Evolutionary conservation across 1,140 invertebrate species (phyloP), one percentile per base, ranked within the genome.

Genomic region (Bombus turneri): DNA sequence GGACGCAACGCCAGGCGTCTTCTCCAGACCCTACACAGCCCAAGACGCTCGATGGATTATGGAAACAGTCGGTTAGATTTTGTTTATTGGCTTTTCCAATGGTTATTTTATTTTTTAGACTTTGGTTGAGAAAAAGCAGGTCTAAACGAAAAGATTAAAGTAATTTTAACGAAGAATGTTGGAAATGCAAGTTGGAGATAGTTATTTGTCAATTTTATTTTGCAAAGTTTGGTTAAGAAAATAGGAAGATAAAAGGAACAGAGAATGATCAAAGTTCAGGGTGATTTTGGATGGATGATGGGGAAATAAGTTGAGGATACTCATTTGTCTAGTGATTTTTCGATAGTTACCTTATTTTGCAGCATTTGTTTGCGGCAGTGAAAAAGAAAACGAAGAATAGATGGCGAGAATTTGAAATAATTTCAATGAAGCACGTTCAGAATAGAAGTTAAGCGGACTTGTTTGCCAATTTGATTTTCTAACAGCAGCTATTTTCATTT

Each of bases 11-110:
- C 28, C 62, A 25, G 31, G 59, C 71, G 71, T 86, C 47, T 64
- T 39, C 77, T 64, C 6, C n/a, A 25, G 10, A 75, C 39, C 47
- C 80, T 83, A 72, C 85, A 83, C 85, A 83, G 80, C 72, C 6
- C 15, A 15, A 37, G 31, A 62, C 39, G 47, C 68, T 68, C 76
- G 69, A 82, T 76, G 72, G 73, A 77, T 59, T 4, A 13, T 22
- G 22, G 8, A 28, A 28, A 57, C 28, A 59, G 28, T 41, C 22
- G 13, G 12, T 39, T 34, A 43, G 62, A 79, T 68, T 4, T 39
- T 37, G 31, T 34, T 68, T 18, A 1, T 68, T 47, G 1, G 18
- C 0, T 28, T 71, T 53, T 31, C 9, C 8, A 6, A 39, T 13
- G 0, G 22, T 37, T 39, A 25, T 28, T 34, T 15, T 5, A 18